Evolutionary conservation across 2,797 vertebrate genomes (phyloP), one percentile per base, ranked within the genome.

Genomic region (Cyclopterus lumpus): DNA sequence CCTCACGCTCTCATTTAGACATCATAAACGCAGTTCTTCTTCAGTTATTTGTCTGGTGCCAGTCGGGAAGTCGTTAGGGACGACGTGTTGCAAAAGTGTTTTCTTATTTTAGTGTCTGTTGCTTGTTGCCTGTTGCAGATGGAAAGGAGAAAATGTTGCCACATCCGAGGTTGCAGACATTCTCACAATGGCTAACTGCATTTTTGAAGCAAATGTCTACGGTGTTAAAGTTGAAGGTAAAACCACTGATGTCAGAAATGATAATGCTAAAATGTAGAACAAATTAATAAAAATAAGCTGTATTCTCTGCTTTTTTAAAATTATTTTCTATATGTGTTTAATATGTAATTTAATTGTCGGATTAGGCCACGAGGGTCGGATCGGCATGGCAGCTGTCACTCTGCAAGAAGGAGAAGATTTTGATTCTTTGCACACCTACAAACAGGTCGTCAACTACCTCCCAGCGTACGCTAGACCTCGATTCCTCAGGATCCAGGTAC

Each of bases 131-230:
- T 14, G 6, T 62, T 16, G 1, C 83, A 99, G 97, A 64, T 99
- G 97, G 97, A 99, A 98, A 94, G 97, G 97, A 32, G 97, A 99
- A 89, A 98, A 99, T 0, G 96, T 99, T 20, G 96, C 97, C 66
- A 98, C 97, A 8, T 96, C 94, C 0, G 97, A 99, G 92, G 97
- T 97, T 0, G 93, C 94, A 24, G 96, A 97, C 84, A 90, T 94
- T 73, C 88, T 98, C 57, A 93, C 87, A 1, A 85, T 94, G 87
- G 87, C 93, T 44, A 90, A 92, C 11, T 95, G 94, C 36, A 55
- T 98, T 59, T 84, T 93, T 54, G 96, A 97, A 89, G 96, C 95
- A 5, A 97, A 95, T 12, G 97, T 98, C 6, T 99, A 98, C 0
- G 97, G 97, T 3, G 97, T 97, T 14, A 84, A 92, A 64, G 93